phyloP scores from a whole-genome alignment of 1,140 invertebrate species.

The Drosophila nigrodunni region DNA sequence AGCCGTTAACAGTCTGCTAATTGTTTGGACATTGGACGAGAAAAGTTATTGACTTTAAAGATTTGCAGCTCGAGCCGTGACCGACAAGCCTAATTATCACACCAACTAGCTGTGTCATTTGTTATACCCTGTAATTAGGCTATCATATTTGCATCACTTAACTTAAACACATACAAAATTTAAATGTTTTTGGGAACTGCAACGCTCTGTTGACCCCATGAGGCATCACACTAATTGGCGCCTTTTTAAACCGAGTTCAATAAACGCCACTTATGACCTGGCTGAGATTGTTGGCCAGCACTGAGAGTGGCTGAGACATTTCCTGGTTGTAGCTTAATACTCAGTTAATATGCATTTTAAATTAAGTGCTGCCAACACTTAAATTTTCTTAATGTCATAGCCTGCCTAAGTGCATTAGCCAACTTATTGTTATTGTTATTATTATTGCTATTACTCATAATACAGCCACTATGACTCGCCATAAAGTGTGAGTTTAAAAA shows the following conservation, averaged over 20 bases:
- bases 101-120: conserved; percentile 45
- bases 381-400: conserved; percentile 64
- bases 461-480: not conserved
- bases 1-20: conserved; percentile 4
- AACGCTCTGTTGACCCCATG: conserved; percentile 59
- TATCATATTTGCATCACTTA: conserved; percentile 38
- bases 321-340: conserved; percentile 71
- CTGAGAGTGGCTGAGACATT: conserved; percentile 46
- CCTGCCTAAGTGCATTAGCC: conserved; percentile 67
- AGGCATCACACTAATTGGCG: conserved; percentile 28
- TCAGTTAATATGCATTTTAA: conserved; percentile 78
- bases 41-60: not conserved
- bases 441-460: not conserved
- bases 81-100: conserved; percentile 21
- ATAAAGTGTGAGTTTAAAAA: conserved; percentile 23
- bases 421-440: conserved; percentile 18
- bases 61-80: not conserved
- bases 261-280: conserved; percentile 40
- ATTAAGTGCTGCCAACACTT: conserved; percentile 72
- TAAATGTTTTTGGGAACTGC: conserved; percentile 68
- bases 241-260: conserved; percentile 56
- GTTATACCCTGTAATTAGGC: conserved; percentile 65
- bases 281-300: conserved; percentile 3
- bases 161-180: conserved; percentile 23
- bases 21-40: conserved; percentile 10